Evolutionary conservation across 2,113 vertebrate genomes (phyloP), one percentile per base, ranked within the genome.

Genomic region (Corvus cornix): DNA sequence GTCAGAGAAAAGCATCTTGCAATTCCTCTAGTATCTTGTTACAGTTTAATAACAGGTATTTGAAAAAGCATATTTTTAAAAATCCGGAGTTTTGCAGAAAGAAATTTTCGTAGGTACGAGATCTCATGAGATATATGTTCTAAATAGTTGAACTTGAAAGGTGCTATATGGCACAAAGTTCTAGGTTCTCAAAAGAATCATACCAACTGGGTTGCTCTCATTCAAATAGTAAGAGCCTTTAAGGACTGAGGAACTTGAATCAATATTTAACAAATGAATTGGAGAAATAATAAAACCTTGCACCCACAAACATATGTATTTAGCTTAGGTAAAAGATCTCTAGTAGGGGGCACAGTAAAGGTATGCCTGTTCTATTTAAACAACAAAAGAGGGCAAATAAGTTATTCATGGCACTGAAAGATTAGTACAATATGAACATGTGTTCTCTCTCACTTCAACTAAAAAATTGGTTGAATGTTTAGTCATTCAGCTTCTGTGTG

Each of bases 261-360:
- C 31, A 51, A 5, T 79, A 49, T 85, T 93, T 59, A 84, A 48
- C 8, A 91, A 68, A 87, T 60, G 2, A 64, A 22, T 56, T 72
- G 24, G 35, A 66, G 49, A 87, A 85, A 41, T 59, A 41, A 55
- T 56, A 39, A 79, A 79, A 49, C 13, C 5, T 16, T 31, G 14
- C 75, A 15, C 13, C 9, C 43, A n/a, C 7, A 68, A 21, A 63
- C 0, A 0, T 58, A 0, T 62, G 3, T 68, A 15, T 64, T 87
- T 82, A 84, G 33, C 27, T 76, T 48, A 52, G 31, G 17, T 82
- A 28, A 60, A 44, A 68, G 27, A 33, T 60, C 7, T 66, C 3
- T 64, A 60, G 17, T 33, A 31, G 67, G 33, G 35, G 20, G 9
- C 28, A 69, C 33, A 55, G 20, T 62, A 39, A 78, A 87, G 33